Evolutionary conservation across 2,113 vertebrate genomes (phyloP).

Genomic region (Serinus canaria): DNA sequence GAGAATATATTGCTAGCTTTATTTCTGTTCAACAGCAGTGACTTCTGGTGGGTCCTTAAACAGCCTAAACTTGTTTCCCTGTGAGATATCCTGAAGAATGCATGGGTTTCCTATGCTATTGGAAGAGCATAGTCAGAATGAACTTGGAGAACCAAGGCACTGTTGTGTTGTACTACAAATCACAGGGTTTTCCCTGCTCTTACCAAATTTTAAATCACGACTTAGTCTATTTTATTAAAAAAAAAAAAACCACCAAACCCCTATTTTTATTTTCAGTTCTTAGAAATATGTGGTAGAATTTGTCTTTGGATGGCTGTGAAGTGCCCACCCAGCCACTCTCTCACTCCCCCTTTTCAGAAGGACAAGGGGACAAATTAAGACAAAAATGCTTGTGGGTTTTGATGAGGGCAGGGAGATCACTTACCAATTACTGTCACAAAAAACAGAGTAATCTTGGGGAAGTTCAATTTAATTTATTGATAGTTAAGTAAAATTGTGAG

Average conservation of each 20-base stretch:
- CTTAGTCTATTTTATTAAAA: background rate
- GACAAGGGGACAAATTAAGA: background rate
- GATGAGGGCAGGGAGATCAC: background rate
- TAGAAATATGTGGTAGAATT: background rate
- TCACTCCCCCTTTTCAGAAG: background rate
- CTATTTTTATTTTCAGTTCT: background rate
- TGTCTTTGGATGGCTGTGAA: background rate
- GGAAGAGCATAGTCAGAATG: background rate
- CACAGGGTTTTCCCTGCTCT: background rate
- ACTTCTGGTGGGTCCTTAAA: background rate
- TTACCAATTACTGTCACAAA: background rate
- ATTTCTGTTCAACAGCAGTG: background rate
- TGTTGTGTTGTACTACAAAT: background rate
- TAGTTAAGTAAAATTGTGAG: background rate
- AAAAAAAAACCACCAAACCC: background rate
- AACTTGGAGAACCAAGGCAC: background rate
- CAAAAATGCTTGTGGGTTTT: fast-evolving
- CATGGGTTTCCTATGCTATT: background rate
- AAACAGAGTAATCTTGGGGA: background rate
- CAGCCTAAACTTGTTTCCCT: background rate
- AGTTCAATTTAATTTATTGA: background rate
- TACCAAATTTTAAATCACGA: background rate
- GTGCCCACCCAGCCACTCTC: background rate
- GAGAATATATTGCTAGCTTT: background rate
- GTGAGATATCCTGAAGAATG: background rate